A percentile compares a stretch with the other conserved stretches of the same genome.
These are phyloP conservation scores for Tetramorium bicarinatum DNA, from an alignment of 2,888 invertebrate genomes.

Conservation along the genomic window DNA sequence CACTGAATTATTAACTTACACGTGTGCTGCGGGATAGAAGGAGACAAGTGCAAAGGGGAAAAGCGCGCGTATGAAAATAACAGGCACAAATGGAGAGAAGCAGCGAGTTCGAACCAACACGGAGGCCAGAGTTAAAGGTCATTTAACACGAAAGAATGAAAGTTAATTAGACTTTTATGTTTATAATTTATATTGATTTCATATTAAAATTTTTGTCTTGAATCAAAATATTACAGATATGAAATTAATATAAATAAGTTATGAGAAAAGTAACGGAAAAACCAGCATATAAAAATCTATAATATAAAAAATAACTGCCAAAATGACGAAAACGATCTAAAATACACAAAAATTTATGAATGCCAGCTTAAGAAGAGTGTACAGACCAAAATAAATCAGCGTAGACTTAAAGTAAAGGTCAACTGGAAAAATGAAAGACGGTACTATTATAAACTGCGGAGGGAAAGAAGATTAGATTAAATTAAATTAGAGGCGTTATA, in stretches of 20 bases:
- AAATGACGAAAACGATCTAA: background rate
- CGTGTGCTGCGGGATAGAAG: slow-evolving; percentile 57
- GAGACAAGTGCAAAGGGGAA: slow-evolving; percentile 20
- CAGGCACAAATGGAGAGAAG: slow-evolving; percentile 28
- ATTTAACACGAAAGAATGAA: background rate
- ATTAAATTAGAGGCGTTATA: background rate
- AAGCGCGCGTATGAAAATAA: slow-evolving; percentile 19
- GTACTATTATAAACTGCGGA: background rate
- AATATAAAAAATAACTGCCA: background rate
- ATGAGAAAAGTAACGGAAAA: background rate
- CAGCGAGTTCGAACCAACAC: background rate
- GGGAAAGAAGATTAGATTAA: background rate
- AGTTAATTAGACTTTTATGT: background rate
- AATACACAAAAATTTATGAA: background rate
- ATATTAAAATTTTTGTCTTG: background rate
- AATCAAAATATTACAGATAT: background rate
- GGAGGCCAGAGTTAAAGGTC: background rate
- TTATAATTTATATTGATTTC: background rate
- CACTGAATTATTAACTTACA: slow-evolving; percentile 75
- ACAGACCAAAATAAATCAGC: background rate
- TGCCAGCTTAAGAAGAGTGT: background rate
- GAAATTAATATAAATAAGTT: background rate
- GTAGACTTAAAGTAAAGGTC: background rate
- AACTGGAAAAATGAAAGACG: background rate
- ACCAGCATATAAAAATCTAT: background rate